Base-by-base conservation (phyloP, 1,140 invertebrate genomes). In the Neelides sp. region DNA sequence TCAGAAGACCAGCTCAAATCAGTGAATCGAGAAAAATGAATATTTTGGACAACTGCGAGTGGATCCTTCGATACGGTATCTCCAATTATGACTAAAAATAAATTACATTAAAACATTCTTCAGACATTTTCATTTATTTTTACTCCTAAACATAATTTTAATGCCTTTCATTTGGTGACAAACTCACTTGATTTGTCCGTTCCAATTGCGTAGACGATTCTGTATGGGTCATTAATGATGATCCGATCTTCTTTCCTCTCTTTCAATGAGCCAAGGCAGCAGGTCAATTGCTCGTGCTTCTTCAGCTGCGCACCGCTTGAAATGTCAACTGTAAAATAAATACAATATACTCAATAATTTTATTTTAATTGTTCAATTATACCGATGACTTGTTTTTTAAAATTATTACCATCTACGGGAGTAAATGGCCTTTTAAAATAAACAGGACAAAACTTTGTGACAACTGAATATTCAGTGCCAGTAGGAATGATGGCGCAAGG, bases 1-100 rank as follows among this genome's bases (percentile, higher is more conserved):
- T 96, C 83, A 2, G 72, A 69, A 3, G 92, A 92, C 93, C 93
- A 98, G 0, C 85, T 70, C 15, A 96, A 55, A 71, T 97, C 92
- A 32, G 86, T 94, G 10, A 97, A 70, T 61, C 88, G 75, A 1
- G 90, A 88, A 60, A 93, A 96, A 67, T 98, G 92, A 62, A 95
- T 90, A 63, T 94, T 89, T 1, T 83, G 79, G 40, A 96, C 75
- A 46, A 83, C 71, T 1, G 80, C 89, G 66, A 96, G 79, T 0
- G 93, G 92, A 30, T 75, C 71, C 12, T 71, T 69, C 4, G 50
- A 68, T 93, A 90, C 66, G 93, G 89, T 7, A 89, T 95, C 65
- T 95, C 93, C 48, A 36, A 61, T 50, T n/a, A 61, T 49, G 7
- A 61, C 52, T 55, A 15, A 26, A 39, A 48, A 28, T 12, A 26